Evolutionary conservation across 2,797 vertebrate genomes (phyloP).

Genomic region (Ctenochaetus hawaiiensis): DNA sequence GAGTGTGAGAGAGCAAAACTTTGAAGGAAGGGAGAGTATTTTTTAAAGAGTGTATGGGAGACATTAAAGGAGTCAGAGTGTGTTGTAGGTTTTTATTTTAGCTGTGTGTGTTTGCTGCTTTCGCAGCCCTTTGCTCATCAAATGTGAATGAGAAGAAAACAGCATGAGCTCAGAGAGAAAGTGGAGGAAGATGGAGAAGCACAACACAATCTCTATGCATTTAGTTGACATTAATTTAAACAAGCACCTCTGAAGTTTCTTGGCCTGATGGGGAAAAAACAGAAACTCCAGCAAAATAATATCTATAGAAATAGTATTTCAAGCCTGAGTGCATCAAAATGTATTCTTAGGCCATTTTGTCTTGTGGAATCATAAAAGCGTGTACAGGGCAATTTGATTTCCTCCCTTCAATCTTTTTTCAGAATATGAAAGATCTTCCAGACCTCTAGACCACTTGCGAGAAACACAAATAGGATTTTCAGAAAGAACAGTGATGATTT

Average conservation of each 20-base stretch:
- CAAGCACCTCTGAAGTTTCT: background rate
- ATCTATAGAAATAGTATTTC: background rate
- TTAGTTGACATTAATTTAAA: conserved; percentile 18
- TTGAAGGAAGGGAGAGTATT: conserved; percentile 10
- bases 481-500: background rate
- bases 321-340: background rate
- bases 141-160: conserved; percentile 46
- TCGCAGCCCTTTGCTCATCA: conserved; percentile 32
- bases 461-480: background rate
- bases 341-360: background rate
- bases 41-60: conserved; percentile 20
- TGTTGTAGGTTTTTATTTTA: conserved; percentile 29
- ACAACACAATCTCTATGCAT: conserved; percentile 22
- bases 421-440: background rate
- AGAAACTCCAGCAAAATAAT: background rate
- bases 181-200: conserved; percentile 6
- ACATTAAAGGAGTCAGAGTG: conserved; percentile 23
- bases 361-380: background rate
- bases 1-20: conserved; percentile 7
- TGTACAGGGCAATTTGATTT: conserved; percentile 6
- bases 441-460: background rate
- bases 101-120: conserved; percentile 17
- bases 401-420: background rate
- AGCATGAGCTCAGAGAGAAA: conserved; percentile 22
- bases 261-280: background rate